Percentiles rank a stretch among this genome's conserved stretches.
Conservation (phyloP, 2,888 invertebrate species). For the Epistrophe grossulariae region DNA sequence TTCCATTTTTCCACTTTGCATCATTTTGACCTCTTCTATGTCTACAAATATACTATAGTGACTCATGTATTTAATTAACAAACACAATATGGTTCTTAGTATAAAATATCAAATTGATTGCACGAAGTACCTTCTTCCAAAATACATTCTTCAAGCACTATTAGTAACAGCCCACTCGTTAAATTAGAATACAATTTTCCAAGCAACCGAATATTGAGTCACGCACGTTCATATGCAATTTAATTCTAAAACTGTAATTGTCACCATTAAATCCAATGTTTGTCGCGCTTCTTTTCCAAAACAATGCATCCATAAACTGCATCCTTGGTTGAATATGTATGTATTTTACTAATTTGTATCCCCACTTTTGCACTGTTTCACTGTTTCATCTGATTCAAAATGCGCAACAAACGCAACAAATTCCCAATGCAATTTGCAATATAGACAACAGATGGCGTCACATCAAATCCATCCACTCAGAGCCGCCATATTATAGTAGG, state of each 20-base stretch:
- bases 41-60: not conserved
- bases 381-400: conserved; percentile 19
- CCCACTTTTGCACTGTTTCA: not conserved
- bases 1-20: not conserved
- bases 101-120: not conserved
- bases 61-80: not conserved
- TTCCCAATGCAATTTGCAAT: conserved; percentile 65
- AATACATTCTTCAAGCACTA: not conserved
- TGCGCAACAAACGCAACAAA: conserved; percentile 63
- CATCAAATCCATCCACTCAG: conserved; percentile 8
- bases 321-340: conserved; percentile 67
- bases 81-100: not conserved
- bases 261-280: conserved; percentile 62
- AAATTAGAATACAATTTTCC: not conserved
- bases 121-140: not conserved
- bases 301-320: conserved; percentile 70
- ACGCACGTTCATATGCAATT: conserved; percentile 45
- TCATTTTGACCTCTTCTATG: not conserved
- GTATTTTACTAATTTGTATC: conserved; percentile 63
- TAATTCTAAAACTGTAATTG: conserved; percentile 63
- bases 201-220: not conserved
- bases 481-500: not conserved
- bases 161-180: not conserved
- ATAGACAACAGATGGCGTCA: conserved; percentile 69
- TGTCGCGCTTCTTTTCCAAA: conserved; percentile 26